Percentiles rank a stretch among this genome's conserved stretches.
These are phyloP conservation scores for Spodoptera exigua DNA, from an alignment of 2,888 invertebrate species.

Conservation along the genomic window DNA sequence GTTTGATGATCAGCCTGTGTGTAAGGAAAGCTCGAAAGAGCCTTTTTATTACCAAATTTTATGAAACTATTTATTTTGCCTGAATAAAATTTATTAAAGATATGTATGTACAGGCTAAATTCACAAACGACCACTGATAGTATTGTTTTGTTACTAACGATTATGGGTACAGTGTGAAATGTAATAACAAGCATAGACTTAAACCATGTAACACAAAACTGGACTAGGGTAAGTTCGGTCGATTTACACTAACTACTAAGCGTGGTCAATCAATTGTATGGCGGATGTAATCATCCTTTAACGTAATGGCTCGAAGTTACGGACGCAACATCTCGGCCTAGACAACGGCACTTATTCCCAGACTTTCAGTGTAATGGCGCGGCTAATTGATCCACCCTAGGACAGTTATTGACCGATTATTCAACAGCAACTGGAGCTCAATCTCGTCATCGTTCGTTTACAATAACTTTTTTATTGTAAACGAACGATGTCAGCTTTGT, in stretches of 20 bases:
- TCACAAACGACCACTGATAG: too few relatives aligned
- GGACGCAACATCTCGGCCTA: constrained; percentile 68
- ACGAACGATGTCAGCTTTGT: constrained; percentile 19
- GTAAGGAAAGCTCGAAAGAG: too few relatives aligned
- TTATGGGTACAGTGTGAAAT: too few relatives aligned
- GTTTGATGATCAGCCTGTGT: too few relatives aligned
- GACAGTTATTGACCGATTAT: constrained; percentile 72
- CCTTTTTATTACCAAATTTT: too few relatives aligned
- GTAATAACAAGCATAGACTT: too few relatives aligned
- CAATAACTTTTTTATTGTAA: constrained; percentile 30
- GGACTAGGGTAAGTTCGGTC: constrained; percentile 28
- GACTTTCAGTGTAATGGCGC: constrained; percentile 78
- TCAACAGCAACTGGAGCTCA: constrained; percentile 69
- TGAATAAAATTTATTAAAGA: too few relatives aligned
- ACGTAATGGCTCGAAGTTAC: constrained; percentile 73
- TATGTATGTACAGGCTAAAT: too few relatives aligned
- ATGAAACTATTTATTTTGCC: too few relatives aligned
- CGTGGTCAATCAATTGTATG: constrained; percentile 58
- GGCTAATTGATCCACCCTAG: constrained; percentile 69
- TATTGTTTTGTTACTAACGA: too few relatives aligned
- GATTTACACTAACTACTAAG: constrained; percentile 56
- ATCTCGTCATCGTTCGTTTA: constrained; percentile 43
- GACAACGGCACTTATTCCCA: constrained; percentile 76
- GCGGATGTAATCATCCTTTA: constrained; percentile 73
- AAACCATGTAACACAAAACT: too few relatives aligned